These are phyloP conservation scores for Hypercompe scribonia DNA, from an alignment of 2,888 invertebrate genomes.

Conservation along the genomic window DNA sequence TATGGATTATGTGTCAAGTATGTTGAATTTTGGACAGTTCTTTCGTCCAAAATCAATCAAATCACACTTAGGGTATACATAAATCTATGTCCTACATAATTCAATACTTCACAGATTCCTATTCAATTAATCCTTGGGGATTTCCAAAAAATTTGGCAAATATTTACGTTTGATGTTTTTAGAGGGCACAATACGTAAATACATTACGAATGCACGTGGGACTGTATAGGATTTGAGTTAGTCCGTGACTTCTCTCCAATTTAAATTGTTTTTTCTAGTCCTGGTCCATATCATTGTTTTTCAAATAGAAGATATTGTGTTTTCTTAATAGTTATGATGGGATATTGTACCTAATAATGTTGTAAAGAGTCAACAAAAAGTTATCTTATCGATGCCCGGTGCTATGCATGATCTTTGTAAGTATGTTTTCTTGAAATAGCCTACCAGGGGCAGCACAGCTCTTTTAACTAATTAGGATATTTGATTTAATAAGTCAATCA, in stretches of 20 bases:
- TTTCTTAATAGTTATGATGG: too few species aligned
- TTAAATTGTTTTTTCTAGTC: background rate
- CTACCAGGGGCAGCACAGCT: background rate
- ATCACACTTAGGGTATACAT: background rate
- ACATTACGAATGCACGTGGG: too few species aligned
- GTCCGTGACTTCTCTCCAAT: background rate
- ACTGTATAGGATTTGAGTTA: background rate
- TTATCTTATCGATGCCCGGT: too few species aligned
- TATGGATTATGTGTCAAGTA: background rate
- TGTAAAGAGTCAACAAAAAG: too few species aligned
- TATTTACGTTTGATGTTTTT: background rate
- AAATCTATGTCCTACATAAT: background rate
- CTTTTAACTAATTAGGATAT: background rate
- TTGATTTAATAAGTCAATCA: background rate
- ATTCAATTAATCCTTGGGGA: background rate
- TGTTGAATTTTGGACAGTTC: background rate
- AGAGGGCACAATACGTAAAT: too few species aligned
- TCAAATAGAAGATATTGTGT: background rate
- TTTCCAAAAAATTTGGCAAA: background rate
- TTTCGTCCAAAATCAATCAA: background rate
- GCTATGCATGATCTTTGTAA: background rate
- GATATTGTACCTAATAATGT: too few species aligned
- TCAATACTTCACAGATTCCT: background rate
- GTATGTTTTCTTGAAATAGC: too few species aligned
- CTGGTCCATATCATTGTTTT: background rate